These are phyloP conservation scores for Coptotermes formosanus DNA, from an alignment of 1,140 invertebrate species.

Conservation along the genomic window DNA sequence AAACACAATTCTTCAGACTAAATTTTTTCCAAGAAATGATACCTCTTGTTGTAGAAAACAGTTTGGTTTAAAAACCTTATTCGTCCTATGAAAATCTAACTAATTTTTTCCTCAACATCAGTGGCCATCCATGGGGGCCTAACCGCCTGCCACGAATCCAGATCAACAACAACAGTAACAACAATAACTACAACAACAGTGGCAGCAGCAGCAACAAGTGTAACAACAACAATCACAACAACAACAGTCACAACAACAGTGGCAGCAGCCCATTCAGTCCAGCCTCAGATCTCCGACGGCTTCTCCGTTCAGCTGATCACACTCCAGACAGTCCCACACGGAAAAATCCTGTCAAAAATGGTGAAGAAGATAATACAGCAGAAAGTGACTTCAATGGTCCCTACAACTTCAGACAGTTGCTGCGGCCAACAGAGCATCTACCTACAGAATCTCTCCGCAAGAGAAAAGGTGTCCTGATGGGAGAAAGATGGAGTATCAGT, in stretches of 20 bases:
- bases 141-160: not conserved
- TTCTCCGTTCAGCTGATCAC: conserved; percentile 36
- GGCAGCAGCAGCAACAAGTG: not conserved
- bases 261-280: conserved; percentile 33
- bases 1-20: too few species aligned
- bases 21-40: too few species aligned
- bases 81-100: not conserved
- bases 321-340: not conserved
- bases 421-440: conserved; percentile 63
- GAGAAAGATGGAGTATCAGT: not conserved
- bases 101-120: not conserved
- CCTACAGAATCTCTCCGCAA: conserved; percentile 71
- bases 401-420: conserved; percentile 67
- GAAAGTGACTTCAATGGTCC: conserved; percentile 57
- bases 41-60: too few species aligned
- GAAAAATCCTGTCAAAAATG: not conserved
- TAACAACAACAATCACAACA: not conserved
- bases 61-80: not conserved
- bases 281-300: conserved; percentile 38
- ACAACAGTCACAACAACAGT: not conserved
- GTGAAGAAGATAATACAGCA: not conserved
- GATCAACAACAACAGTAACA: not conserved
- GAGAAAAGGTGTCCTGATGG: conserved; percentile 52
- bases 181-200: not conserved
- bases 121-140: not conserved